A percentile compares a stretch with the other conserved stretches of the same genome.
Evolutionary conservation across 2,113 vertebrate genomes (phyloP).

Genomic region (Gasterosteus aculeatus): DNA sequence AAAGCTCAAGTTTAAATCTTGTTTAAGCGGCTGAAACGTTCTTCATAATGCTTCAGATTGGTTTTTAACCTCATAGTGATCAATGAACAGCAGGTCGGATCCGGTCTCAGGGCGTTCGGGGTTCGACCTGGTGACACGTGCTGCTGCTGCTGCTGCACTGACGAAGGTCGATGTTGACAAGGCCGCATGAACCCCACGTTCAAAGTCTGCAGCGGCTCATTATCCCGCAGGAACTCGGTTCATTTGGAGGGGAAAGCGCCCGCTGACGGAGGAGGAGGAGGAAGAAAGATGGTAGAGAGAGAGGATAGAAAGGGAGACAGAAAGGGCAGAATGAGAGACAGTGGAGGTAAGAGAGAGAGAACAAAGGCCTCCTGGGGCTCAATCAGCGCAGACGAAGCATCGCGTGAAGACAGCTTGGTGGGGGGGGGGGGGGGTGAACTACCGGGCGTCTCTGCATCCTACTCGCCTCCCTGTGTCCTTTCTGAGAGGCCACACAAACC

Average conservation of each 20-base stretch:
- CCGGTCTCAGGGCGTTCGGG: neutral
- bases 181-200: neutral
- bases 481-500: too few relatives aligned
- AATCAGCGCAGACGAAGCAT: conserved; percentile 59
- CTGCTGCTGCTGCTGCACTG: too few relatives aligned
- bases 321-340: neutral
- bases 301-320: neutral
- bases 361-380: conserved; percentile 67
- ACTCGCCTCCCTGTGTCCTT: conserved; percentile 33
- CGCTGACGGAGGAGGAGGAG: neutral
- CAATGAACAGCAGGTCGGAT: too few relatives aligned
- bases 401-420: conserved; percentile 49
- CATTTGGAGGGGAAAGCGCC: conserved; percentile 1
- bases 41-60: neutral
- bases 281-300: conserved; percentile 1
- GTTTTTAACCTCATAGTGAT: neutral
- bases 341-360: conserved; percentile 3
- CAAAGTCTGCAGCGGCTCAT: neutral
- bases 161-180: too few relatives aligned
- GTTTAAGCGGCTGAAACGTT: neutral
- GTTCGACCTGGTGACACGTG: neutral
- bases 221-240: neutral
- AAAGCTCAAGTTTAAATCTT: neutral
- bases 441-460: conserved; percentile 59
- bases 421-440: neutral